A percentile compares a stretch with the other conserved stretches of the same genome.
These are phyloP conservation scores for Diplolepis rosae DNA, from an alignment of 2,888 invertebrate genomes.

Conservation along the genomic window DNA sequence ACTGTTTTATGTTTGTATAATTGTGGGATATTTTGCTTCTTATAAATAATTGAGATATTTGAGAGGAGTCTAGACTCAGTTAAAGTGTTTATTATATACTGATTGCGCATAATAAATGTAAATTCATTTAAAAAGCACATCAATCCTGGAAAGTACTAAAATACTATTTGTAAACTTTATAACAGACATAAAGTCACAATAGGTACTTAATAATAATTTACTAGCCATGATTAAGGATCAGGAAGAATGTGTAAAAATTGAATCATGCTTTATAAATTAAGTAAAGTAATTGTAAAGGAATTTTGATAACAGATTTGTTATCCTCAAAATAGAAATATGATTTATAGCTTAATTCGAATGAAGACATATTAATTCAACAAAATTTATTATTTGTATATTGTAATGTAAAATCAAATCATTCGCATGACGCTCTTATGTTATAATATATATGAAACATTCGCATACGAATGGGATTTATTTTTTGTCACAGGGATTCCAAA, in stretches of 20 bases:
- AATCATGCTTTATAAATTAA: too few species aligned
- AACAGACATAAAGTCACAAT: neutral
- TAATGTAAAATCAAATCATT: conserved; percentile 1
- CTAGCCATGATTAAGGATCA: neutral
- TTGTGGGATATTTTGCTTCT: neutral
- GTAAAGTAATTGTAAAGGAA: too few species aligned
- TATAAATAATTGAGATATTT: neutral
- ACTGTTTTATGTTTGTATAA: too few species aligned
- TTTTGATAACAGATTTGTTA: neutral
- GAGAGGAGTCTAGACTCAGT: too few species aligned
- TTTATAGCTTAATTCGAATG: neutral
- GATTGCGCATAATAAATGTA: neutral
- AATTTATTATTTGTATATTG: conserved; percentile 14
- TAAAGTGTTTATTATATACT: neutral
- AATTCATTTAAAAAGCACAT: neutral
- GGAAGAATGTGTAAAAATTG: neutral
- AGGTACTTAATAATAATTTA: neutral
- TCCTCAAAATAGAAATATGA: too few species aligned
- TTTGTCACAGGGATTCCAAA: conserved; percentile 30
- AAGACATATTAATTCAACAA: neutral
- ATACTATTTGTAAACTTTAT: neutral
- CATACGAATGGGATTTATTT: neutral
- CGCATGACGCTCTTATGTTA: neutral
- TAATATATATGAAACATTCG: neutral
- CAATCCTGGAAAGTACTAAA: neutral